phyloP scores from a whole-genome alignment of 2,888 invertebrate species.

The Antitype chi region DNA sequence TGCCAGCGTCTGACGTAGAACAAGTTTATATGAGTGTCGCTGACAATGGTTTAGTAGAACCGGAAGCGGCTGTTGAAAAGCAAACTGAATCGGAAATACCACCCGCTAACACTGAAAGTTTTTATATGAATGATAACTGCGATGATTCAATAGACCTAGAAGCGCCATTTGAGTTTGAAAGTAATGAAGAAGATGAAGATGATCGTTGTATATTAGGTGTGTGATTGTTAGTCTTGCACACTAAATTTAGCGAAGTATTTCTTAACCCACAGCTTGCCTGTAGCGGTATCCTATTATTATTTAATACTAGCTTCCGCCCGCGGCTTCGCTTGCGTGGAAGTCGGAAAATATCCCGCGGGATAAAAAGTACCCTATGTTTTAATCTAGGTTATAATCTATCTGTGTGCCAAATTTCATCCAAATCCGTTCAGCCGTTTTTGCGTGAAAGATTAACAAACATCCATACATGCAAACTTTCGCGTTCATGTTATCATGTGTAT shows the following conservation, averaged over 20 bases:
- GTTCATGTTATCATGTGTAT: no score
- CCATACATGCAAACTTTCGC: no score
- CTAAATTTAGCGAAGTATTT: background rate
- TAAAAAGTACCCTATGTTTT: no score
- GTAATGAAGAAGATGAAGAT: constrained; percentile 45
- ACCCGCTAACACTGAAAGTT: background rate
- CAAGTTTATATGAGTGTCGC: background rate
- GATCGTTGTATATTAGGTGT: constrained; percentile 76
- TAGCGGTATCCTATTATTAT: background rate
- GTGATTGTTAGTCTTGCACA: constrained; percentile 40
- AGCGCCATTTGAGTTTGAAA: constrained; percentile 20
- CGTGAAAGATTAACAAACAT: no score
- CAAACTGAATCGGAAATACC: constrained; percentile 3
- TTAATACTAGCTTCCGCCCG: no score
- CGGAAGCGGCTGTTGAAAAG: background rate
- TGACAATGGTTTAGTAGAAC: constrained; percentile 1
- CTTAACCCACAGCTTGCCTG: background rate
- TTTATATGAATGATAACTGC: constrained; percentile 20
- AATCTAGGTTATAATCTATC: no score
- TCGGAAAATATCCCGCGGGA: no score
- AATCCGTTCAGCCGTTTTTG: no score
- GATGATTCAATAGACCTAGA: constrained; percentile 14
- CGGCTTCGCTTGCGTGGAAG: no score
- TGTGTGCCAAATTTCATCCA: no score
- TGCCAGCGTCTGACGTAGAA: background rate